Evolutionary conservation across 2,888 invertebrate species (phyloP), one percentile per base, ranked within the genome.

Genomic region (Meliscaeva auricollis): DNA sequence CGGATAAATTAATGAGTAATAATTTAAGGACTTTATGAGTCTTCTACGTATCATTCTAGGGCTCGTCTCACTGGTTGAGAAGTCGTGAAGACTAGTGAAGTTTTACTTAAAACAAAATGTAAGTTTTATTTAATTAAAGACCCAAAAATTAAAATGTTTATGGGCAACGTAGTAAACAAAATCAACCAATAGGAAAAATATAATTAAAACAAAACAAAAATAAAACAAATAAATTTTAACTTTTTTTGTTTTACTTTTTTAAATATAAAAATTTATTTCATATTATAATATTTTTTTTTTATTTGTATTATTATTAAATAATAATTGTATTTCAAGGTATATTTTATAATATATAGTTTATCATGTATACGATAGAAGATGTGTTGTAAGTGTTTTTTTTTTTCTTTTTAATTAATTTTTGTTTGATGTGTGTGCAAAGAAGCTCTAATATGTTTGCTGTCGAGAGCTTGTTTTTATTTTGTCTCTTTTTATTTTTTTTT

Each of bases 191-290:
- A n/a, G n/a, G n/a, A 80, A n/a, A 58, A 79, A 20, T 38, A n/a
- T 26, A 17, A 44, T 4, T 26, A 26, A 26, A 26, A 64, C 41
- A 26, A 48, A 72, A 74, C n/a, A 58, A 56, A 75, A 74, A 46
- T 41, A 46, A 75, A 81, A 76, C 48, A 54, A 76, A 77, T 35
- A 68, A 68, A 50, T 48, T 58, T 74, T 58, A 74, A 83, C 56
- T 77, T 77, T 22, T 81, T 80, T 62, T 80, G 62, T 73, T 74
- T 73, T 77, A 68, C 41, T 52, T 75, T 83, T 82, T 74, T 83
- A 64, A 74, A 78, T 74, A 83, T 78, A 83, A 78, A 83, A 83
- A 83, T 78, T 64, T 83, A 78, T 83, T 78, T 74, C 78, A 69
- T 74, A 78, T 58, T 73, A 76, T 82, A 58, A 46, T 35, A 13